Evolutionary conservation across 2,113 vertebrate species (phyloP), one percentile per base, ranked within the genome.

Genomic region (Podarcis raffonei): DNA sequence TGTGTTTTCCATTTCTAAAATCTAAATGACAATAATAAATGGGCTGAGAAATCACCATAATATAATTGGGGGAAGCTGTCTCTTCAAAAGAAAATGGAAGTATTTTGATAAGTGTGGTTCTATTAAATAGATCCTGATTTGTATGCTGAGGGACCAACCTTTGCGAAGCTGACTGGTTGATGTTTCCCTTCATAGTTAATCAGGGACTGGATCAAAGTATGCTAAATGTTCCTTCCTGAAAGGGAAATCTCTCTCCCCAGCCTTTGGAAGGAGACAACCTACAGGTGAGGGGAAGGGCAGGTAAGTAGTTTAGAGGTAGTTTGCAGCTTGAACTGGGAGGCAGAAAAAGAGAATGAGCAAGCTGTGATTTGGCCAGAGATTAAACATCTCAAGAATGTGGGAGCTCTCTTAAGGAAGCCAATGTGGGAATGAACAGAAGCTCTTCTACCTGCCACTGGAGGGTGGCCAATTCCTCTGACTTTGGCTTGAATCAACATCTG

Each of bases 21-120:
- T 79, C 0, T 0, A 94, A 95, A 93, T 76, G 78, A 93, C 92
- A 87, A 88, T 23, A 74, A 92, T 84, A 94, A 93, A 94, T 94
- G 88, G 53, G 23, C 78, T 86, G 80, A 95, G 59, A 93, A 91
- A 90, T 88, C 66, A 90, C 62, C 35, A 25, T 77, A 88, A 59
- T 18, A 30, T 71, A 89, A 91, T 93, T 53, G 75, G 37, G 23
- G 30, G 53, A 79, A 39, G 87, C 5, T 94, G 82, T 89, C 66
- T 22, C 81, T 87, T 72, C 71, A 91, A 84, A 87, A 89, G 57
- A 2, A 80, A 91, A 27, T 6, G 62, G 89, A 81, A 88, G 86
- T 68, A 66, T 91, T 92, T 89, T 89, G 83, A 77, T 0, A 30
- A 85, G 90, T 66, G 89, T 87, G 90, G 65, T 37, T 32, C n/a